Evolutionary conservation across 30 jellyfish, hydroid and myxozoan species (phyloP), one percentile per base, ranked within the genome.

Genomic region (Pseudorhiza aurosa): DNA sequence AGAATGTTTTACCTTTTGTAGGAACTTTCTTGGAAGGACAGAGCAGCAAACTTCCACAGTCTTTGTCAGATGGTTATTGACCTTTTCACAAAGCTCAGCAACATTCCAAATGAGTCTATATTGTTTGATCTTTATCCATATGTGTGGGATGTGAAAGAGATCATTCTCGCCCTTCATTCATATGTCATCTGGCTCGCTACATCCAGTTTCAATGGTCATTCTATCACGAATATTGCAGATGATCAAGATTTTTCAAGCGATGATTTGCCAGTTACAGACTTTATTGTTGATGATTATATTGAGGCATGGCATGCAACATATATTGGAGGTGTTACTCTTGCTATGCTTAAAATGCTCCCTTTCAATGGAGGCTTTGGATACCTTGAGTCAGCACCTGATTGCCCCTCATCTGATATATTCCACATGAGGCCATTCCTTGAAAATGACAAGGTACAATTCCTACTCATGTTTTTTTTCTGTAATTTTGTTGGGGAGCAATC

Each of bases 131-230:
- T 93, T 26, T 93, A 93, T 51, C 99, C 99, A 0, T 93, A 93
- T 63, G 56, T 87, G 18, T 93, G 99, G 99, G 99, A 93, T 73
- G 95, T 87, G 47, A 93, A 93, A 51, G 99, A 93, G 62, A 97
- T 85, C 46, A 92, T 93, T 2, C 90, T 87, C 26, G 87, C 97
- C 6, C 58, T 93, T 57, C 93, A 87, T 58, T 25, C 97, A 8
- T 87, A 74, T 57, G 97, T 93, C 6, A 89, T 75, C 49, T 93
- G 99, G 99, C 64, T 93, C 8, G 83, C 95, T 10, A 25, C 90
- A 18, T 19, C 68, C 14, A 25, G 31, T 19, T 19, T 82, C 39
- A 14, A 32, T 17, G 79, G 46, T 0, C 50, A 69, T 17, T 33
- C 75, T 18, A 74, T 31, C 11, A 18, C 51, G 18, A 68, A 58